A percentile compares a stretch with the other conserved stretches of the same genome.
phyloP scores from a whole-genome alignment of 2,888 invertebrate genomes.

The Campaea margaritaria region DNA sequence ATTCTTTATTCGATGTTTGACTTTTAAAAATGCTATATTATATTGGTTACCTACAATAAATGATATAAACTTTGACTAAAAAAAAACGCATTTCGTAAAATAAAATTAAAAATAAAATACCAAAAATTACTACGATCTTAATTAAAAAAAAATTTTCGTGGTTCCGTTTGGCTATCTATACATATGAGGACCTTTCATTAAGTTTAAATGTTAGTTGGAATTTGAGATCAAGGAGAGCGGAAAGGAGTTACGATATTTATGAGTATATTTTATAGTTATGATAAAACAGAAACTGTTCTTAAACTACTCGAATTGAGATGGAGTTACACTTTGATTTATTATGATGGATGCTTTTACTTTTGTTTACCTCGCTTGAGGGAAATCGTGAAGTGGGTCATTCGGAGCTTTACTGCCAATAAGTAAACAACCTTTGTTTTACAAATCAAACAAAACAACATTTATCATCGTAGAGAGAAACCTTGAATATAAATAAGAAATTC shows the following conservation, averaged over 20 bases:
- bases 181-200: too few relatives aligned
- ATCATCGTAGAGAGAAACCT: conserved; percentile 2
- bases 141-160: too few relatives aligned
- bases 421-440: conserved; percentile 25
- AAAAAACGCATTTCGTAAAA: too few relatives aligned
- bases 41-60: too few relatives aligned
- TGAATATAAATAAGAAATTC: background rate
- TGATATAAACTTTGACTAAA: too few relatives aligned
- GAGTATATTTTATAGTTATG: background rate
- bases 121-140: too few relatives aligned
- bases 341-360: conserved; percentile 23
- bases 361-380: conserved; percentile 13
- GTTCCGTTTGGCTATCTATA: too few relatives aligned
- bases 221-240: too few relatives aligned
- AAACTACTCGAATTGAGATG: conserved; percentile 14
- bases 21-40: too few relatives aligned
- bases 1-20: too few relatives aligned
- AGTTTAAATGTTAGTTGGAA: too few relatives aligned
- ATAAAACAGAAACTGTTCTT: conserved; percentile 13
- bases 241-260: background rate
- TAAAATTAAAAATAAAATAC: too few relatives aligned
- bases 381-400: conserved; percentile 28
- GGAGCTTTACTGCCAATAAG: conserved; percentile 23
- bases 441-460: conserved; percentile 22
- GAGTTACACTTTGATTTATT: conserved; percentile 25